phyloP scores from a whole-genome alignment of 2,113 vertebrate species.

The Dendrocopos noguchii region DNA sequence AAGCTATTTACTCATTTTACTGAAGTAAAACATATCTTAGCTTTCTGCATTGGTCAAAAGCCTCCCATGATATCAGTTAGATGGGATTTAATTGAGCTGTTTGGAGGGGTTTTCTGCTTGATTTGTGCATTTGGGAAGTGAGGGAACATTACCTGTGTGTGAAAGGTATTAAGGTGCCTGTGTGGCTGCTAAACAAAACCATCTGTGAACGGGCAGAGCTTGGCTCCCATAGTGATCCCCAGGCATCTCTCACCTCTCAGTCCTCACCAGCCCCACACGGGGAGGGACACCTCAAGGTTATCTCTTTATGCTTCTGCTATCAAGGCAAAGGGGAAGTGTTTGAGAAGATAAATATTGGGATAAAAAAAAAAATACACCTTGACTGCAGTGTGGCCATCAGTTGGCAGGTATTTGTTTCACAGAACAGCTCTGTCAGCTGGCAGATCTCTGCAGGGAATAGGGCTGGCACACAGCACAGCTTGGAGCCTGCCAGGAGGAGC shows the following conservation, averaged over 20 bases:
- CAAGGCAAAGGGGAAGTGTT: fast-evolving
- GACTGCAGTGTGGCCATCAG: not conserved
- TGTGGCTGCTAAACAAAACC: not conserved
- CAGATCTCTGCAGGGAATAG: not conserved
- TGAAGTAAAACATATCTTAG: not conserved
- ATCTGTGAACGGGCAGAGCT: not conserved
- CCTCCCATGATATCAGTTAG: not conserved
- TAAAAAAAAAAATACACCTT: not conserved
- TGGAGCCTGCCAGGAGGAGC: not conserved
- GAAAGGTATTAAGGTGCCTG: not conserved
- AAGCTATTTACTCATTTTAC: conserved; percentile 18
- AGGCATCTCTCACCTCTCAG: not conserved
- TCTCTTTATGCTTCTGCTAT: not conserved
- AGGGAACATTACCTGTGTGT: not conserved
- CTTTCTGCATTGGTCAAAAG: not conserved
- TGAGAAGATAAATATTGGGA: not conserved
- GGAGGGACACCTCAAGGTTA: fast-evolving
- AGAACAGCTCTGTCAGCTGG: not conserved
- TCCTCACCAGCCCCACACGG: fast-evolving
- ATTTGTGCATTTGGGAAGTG: not conserved
- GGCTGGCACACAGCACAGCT: fast-evolving
- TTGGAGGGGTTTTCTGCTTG: not conserved
- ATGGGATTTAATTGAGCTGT: not conserved
- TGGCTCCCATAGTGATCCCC: fast-evolving
- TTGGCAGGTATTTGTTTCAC: not conserved